Evolutionary conservation across 2,797 vertebrate genomes (phyloP).

Genomic region (Neostethus bicornis): DNA sequence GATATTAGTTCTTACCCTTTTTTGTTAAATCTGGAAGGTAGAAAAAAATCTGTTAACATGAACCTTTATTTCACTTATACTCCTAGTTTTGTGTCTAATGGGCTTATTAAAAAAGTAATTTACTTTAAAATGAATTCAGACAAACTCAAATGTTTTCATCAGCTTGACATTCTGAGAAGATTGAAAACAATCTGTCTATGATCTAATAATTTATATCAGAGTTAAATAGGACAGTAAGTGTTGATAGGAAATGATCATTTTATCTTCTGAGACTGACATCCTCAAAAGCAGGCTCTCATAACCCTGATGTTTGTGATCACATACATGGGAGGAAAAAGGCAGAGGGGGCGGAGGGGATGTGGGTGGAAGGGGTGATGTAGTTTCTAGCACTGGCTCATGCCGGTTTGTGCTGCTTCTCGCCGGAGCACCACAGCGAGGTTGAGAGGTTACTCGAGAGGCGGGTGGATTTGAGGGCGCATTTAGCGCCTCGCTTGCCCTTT

Average conservation of each 20-base stretch:
- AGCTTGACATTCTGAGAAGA: not conserved
- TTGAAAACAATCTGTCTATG: not conserved
- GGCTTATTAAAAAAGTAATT: too few relatives aligned
- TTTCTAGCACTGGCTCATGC: slow-evolving; percentile 70
- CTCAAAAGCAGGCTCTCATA: slow-evolving; percentile 37
- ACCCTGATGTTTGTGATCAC: slow-evolving; percentile 26
- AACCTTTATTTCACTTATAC: too few relatives aligned
- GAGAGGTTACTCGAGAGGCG: slow-evolving; percentile 36
- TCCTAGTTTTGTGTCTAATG: too few relatives aligned
- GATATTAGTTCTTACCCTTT: too few relatives aligned
- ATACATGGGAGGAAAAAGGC: slow-evolving; percentile 60
- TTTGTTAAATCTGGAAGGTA: too few relatives aligned
- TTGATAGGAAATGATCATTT: not conserved
- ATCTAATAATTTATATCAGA: not conserved
- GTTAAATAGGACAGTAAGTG: not conserved
- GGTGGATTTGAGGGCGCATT: slow-evolving; percentile 30
- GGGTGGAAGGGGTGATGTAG: slow-evolving; percentile 33
- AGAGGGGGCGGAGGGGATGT: slow-evolving; percentile 38
- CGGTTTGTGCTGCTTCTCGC: slow-evolving; percentile 75
- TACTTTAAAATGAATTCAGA: not conserved
- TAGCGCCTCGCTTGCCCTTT: slow-evolving; percentile 56
- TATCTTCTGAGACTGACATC: not conserved
- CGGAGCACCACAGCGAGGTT: slow-evolving; percentile 51
- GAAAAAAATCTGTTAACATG: too few relatives aligned
- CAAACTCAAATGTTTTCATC: not conserved